These are phyloP conservation scores for Neofelis nebulosa DNA, from an alignment of 2,113 vertebrate genomes.

Conservation along the genomic window DNA sequence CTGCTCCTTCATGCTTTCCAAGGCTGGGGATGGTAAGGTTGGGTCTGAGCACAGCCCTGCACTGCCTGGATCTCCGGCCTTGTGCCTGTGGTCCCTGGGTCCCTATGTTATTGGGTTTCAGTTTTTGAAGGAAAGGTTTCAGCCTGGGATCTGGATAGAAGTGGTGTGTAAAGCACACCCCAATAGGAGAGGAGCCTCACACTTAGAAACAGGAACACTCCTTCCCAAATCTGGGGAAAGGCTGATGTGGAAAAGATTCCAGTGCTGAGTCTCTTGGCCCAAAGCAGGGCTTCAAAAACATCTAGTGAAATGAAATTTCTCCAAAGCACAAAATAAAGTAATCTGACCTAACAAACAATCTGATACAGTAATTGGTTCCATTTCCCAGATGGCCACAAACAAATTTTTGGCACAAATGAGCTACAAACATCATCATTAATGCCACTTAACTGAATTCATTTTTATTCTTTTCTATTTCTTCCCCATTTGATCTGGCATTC, in stretches of 20 bases:
- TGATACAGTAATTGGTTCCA: neutral
- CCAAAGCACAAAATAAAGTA: neutral
- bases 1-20: neutral
- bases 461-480: slow-evolving; percentile 11
- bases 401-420: neutral
- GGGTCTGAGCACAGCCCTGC: neutral
- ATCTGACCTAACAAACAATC: neutral
- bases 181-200: neutral
- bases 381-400: neutral
- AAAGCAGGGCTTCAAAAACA: neutral
- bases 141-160: neutral
- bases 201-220: neutral
- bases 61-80: neutral
- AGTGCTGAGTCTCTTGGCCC: neutral
- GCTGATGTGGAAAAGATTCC: neutral
- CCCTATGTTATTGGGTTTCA: neutral
- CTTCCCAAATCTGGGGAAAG: neutral
- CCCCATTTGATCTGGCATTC: neutral
- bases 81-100: neutral
- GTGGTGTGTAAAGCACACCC: neutral
- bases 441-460: neutral
- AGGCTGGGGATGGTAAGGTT: neutral
- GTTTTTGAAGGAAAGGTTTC: slow-evolving; percentile 22
- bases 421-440: neutral
- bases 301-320: neutral